Evolutionary conservation across 2,113 vertebrate genomes (phyloP), one percentile per base, ranked within the genome.

Genomic region (Seriola aureovittata): DNA sequence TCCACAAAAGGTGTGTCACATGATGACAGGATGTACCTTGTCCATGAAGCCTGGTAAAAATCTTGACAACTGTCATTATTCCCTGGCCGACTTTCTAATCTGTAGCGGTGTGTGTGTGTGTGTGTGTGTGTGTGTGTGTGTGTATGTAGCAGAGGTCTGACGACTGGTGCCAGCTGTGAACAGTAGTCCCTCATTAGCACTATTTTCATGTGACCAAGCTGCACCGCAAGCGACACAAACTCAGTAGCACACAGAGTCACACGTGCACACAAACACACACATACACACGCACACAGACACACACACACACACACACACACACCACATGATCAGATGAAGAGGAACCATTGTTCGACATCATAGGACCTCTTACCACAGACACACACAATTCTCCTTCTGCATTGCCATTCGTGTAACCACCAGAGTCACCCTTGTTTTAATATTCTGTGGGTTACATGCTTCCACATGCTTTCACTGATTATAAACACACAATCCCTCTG

Each of bases 321-420:
- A 85, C 75, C 93, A 93, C 93, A 93, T 94, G 93, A 93, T 90
- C 84, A 93, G 89, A 93, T 94, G 91, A 94, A 94, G 93, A 93
- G 92, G 89, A 94, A 89, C 88, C 91, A 93, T 94, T 94, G 93
- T 94, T 91, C 67, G 9, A 87, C 83, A 93, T 93, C 92, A 94
- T 91, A 94, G 91, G 93, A 92, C 90, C 90, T 92, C 81, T 92
- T 77, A 85, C 83, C 85, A 91, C 89, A 90, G 70, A 88, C 88
- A 88, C 86, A 88, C 84, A 92, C 89, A 84, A 87, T 85, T 87
- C 91, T 87, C 82, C 73, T 84, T 90, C 66, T 92, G 81, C 90
- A 42, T 10, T 74, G 80, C 75, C 73, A 72, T 89, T 85, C 34
- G 84, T 80, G 85, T 87, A 86, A 87, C 85, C 90, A 89, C 85